Conservation (phyloP, 2,888 invertebrate species). For the Drosophila hamatofila region DNA sequence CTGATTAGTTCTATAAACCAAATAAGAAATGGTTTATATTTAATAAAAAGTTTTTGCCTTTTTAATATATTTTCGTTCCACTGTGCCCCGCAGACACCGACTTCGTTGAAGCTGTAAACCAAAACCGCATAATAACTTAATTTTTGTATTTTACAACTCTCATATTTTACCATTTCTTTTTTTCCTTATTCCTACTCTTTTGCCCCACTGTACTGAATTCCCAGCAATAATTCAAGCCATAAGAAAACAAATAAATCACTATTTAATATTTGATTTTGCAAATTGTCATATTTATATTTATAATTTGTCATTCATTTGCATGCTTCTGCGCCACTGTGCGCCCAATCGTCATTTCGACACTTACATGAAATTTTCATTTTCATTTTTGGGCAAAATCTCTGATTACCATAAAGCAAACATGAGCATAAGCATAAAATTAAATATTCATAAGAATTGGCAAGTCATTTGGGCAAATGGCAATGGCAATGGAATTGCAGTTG, state of each 20-base stretch:
- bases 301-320: not conserved
- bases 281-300: not conserved
- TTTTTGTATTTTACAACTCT: not conserved
- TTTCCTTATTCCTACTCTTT: not conserved
- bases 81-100: not conserved
- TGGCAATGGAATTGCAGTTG: conserved; percentile 37
- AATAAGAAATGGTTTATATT: too few species aligned
- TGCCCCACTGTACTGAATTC: not conserved
- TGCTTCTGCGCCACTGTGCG: conserved; percentile 33
- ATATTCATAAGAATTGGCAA: conserved; percentile 75
- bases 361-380: conserved; percentile 61
- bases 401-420: conserved; percentile 79
- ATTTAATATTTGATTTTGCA: not conserved
- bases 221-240: not conserved
- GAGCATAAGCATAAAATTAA: conserved; percentile 77
- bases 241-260: not conserved
- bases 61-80: not conserved
- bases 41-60: too few species aligned
- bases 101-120: not conserved
- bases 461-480: conserved; percentile 59
- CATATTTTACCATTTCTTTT: not conserved
- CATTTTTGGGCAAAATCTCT: conserved; percentile 67
- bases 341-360: conserved; percentile 13
- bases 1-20: too few species aligned
- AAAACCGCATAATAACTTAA: not conserved